These are phyloP conservation scores for Promerops cafer DNA, from an alignment of 2,113 vertebrate species.

Conservation along the genomic window DNA sequence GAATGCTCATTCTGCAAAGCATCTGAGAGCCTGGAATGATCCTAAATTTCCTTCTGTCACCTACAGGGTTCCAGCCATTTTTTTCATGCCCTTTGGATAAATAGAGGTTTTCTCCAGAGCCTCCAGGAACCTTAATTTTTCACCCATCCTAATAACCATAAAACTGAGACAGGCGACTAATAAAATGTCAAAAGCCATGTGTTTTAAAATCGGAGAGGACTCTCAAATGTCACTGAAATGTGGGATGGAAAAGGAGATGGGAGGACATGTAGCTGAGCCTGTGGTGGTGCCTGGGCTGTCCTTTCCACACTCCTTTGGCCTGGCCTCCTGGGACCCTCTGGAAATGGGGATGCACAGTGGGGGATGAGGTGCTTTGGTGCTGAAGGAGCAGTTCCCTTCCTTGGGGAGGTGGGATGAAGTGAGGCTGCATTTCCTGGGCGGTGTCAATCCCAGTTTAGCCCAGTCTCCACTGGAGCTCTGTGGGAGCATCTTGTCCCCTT, in stretches of 20 bases:
- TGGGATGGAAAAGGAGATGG: neutral
- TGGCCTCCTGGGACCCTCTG: neutral
- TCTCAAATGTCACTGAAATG: slow-evolving; percentile 41
- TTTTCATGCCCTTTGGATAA: slow-evolving; percentile 28
- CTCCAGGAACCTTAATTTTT: slow-evolving; percentile 45
- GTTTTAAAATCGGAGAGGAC: slow-evolving; percentile 2
- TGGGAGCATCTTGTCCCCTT: neutral
- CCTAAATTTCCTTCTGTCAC: neutral
- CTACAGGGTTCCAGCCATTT: neutral
- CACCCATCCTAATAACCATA: slow-evolving; percentile 30
- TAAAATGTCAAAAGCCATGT: slow-evolving; percentile 51
- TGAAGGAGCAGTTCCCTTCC: neutral
- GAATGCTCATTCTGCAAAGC: neutral
- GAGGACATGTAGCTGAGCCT: neutral
- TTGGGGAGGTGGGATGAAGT: neutral
- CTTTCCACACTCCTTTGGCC: neutral
- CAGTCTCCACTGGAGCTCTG: neutral
- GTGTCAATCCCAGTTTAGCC: neutral
- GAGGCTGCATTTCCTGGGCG: neutral
- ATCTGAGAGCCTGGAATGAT: neutral
- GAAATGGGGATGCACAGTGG: neutral
- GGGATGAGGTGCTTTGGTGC: neutral
- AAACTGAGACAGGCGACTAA: slow-evolving; percentile 16
- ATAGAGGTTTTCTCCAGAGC: neutral
- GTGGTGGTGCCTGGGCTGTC: neutral